Evolutionary conservation across 2,888 invertebrate species (phyloP), one percentile per base, ranked within the genome.

Genomic region (Drosophila meridiana): DNA sequence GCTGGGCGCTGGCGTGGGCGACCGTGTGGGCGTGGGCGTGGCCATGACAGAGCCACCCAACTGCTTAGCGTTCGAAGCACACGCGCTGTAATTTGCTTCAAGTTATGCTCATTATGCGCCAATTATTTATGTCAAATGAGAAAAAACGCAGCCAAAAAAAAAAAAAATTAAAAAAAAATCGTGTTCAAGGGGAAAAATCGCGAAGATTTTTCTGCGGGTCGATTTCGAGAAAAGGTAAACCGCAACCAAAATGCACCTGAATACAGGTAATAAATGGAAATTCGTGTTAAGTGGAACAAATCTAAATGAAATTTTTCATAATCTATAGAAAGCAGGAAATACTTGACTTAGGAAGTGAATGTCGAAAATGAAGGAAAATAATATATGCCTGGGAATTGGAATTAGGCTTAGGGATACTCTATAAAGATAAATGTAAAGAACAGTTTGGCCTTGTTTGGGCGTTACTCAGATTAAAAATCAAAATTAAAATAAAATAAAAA

Each of bases 71-170:
- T 77, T 75, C 80, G 67, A 60, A 69, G 73, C 81, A 73, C 80
- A 85, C 77, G 89, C 82, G 70, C 77, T 71, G 80, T 87, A 84
- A 84, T 84, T 84, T 78, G 81, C 89, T 80, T 78, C 73, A 83
- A 89, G 84, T 87, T 88, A 81, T 89, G 82, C 89, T 84, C 84
- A 84, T 89, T 84, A 89, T 84, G 89, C 87, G 89, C 87, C 89
- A 84, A 84, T 84, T 84, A 89, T 84, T 84, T 81, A 89, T 83
- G 82, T 83, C 87, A 72, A 83, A 71, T 52, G 56, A 50, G 47
- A 66, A 62, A 38, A 40, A 56, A 26, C 30, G 30, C 40, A 28
- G 38, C 13, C 38, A 28, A 36, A 55, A 50, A 47, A 20, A 40
- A 14, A 40, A 14, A 32, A 30, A 20, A 20, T 20, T 20, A 50